Evolutionary conservation across 2,888 invertebrate genomes (phyloP), one percentile per base, ranked within the genome.

Genomic region (Malachius bipustulatus): DNA sequence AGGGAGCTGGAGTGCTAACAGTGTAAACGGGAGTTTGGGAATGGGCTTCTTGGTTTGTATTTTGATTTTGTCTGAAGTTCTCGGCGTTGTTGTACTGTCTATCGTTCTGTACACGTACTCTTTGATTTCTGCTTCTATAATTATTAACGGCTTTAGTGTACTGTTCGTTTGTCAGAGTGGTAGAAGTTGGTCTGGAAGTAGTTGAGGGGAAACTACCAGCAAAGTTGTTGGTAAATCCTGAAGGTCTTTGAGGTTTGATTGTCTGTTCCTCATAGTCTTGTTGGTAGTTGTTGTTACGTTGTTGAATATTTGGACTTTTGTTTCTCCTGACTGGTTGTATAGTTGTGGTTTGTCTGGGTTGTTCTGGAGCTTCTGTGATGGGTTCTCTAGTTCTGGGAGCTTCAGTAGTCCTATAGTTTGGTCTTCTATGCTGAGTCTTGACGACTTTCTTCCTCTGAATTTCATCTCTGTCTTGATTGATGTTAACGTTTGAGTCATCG

Each of bases 181-280:
- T 43, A 47, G 48, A 53, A 49, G 35, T 47, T 51, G 66, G 61
- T 28, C 59, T 59, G 34, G 63, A 52, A 2, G 69, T 69, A 1
- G 69, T 68, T 1, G 68, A 66, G 2, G 59, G 48, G 35, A 63
- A 65, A 36, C 63, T 67, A 15, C 64, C 65, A 10, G 67, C 61
- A 37, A 64, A 69, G 43, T 62, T 64, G 43, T 63, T 69, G 9
- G 56, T 38, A 40, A 60, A 62, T 10, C 55, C 59, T 3, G 61
- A 56, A 6, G 59, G 54, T 37, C 56, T 50, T 3, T 55, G 56
- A 11, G 63, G 57, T 19, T 55, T 54, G 26, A 52, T 53, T 2
- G 64, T 59, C 27, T 59, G 54, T 40, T 34, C 26, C 54, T 57
- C 32, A n/a, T 19, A 19, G 9, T 11, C 9, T 14, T 19, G 26